phyloP scores from a whole-genome alignment of 2,797 vertebrate genomes.

The Caiman crocodilus region DNA sequence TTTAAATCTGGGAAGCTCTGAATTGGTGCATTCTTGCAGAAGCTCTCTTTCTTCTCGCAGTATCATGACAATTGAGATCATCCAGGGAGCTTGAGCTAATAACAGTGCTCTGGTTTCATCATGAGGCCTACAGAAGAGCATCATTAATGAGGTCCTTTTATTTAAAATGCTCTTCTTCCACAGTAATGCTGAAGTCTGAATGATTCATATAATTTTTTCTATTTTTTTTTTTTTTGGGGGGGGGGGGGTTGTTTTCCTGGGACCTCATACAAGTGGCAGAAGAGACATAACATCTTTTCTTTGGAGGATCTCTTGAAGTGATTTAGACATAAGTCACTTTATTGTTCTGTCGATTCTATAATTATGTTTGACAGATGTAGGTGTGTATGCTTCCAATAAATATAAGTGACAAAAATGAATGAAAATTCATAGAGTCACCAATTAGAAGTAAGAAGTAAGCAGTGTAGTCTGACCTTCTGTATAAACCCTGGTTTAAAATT shows the following conservation, averaged over 20 bases:
- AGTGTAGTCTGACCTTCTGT: neutral
- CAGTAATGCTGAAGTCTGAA: neutral
- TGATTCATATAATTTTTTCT: neutral
- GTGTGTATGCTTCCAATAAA: neutral
- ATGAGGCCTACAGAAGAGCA: neutral
- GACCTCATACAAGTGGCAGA: neutral
- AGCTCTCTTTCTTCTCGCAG: neutral
- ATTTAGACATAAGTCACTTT: neutral
- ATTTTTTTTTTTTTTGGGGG: too few species aligned
- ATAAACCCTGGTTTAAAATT: neutral
- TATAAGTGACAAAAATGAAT: neutral
- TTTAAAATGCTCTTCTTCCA: neutral
- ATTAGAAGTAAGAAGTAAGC: neutral
- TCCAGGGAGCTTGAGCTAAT: neutral
- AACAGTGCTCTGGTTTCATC: neutral
- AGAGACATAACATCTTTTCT: neutral
- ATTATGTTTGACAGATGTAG: neutral
- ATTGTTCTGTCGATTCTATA: neutral
- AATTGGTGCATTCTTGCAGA: neutral
- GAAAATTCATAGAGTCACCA: neutral
- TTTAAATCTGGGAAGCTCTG: neutral
- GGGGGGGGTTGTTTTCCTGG: too few species aligned
- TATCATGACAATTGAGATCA: neutral
- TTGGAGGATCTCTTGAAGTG: neutral
- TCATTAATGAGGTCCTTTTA: neutral